Evolutionary conservation across 2,113 vertebrate genomes (phyloP).

Genomic region (Abramis brama): DNA sequence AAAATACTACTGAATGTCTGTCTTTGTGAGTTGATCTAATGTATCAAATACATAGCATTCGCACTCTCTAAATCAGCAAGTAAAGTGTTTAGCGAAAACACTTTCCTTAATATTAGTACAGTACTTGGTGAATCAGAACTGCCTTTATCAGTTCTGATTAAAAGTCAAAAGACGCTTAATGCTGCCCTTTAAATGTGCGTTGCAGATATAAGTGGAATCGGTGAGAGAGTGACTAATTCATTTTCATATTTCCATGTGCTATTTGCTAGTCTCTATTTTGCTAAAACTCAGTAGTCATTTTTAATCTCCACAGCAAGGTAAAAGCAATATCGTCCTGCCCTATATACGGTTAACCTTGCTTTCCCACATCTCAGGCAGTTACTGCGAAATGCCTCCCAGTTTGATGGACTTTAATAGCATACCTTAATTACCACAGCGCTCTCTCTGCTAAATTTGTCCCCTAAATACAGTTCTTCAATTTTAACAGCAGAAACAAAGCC

Average conservation of each 20-base stretch:
- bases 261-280: conserved; percentile 1
- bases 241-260: conserved; percentile 50
- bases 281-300: conserved; percentile 2
- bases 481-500: conserved; percentile 47
- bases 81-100: not conserved
- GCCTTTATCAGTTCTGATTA: too few relatives aligned
- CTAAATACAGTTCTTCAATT: conserved; percentile 56
- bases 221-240: conserved; percentile 68
- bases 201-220: conserved; percentile 62
- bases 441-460: conserved; percentile 49
- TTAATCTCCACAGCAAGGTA: conserved; percentile 18
- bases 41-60: not conserved
- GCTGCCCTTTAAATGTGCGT: not conserved
- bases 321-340: conserved; percentile 39
- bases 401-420: conserved; percentile 55
- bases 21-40: not conserved
- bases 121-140: conserved; percentile 31
- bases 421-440: conserved; percentile 55
- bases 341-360: conserved; percentile 48
- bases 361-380: conserved; percentile 40
- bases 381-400: conserved; percentile 53
- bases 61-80: not conserved
- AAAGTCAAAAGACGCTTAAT: conserved; percentile 17
- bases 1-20: not conserved
- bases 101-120: conserved; percentile 38